Base-by-base conservation (phyloP, 2,113 vertebrate genomes). In the Turnix velox region DNA sequence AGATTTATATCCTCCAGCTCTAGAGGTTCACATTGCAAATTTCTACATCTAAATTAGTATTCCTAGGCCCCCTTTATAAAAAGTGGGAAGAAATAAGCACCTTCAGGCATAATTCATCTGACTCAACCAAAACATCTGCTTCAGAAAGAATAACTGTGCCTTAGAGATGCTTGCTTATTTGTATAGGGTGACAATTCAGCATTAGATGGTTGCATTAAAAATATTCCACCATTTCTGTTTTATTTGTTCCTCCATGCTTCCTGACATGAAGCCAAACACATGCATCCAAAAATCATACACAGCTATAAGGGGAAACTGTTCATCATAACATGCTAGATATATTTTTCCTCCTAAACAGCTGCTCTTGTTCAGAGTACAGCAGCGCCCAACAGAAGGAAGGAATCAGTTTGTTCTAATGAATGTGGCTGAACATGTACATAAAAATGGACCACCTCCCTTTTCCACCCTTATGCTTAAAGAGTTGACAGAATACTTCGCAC, bases 331-430 rank as follows among this genome's bases (percentile, higher is more conserved):
- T 20, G 14, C 30, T 45, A 54, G 9, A 61, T 28, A 61, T 28
- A 69, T 28, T 54, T 84, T 4, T 2, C 24, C 18, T 49, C 79
- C 54, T 51, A 11, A 84, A 87, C 49, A 88, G 39, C n/a, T 79
- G 45, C 30, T 58, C 40, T 66, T n/a, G 35, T 93, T 92, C 82
- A 62, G 31, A 79, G 6, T 25, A 71, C 28, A 72, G 43, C 20
- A n/a, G 25, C 57, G 91, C 91, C 43, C 58, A 87, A 79, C 11
- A 76, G 74, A 84, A 93, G 62, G 49, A 84, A 87, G 85, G 61
- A 1, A 89, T 65, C 66, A 27, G 30, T 87, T 89, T 92, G 30
- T 15, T 85, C 39, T 42, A 89, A 88, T 69, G 93, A 94, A 87
- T 9, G n/a, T 87, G 42, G 49, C 54, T 92, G 66, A 89, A 79